These are phyloP conservation scores for Ruditapes philippinarum DNA, from an alignment of 1,140 invertebrate genomes.

Conservation along the genomic window DNA sequence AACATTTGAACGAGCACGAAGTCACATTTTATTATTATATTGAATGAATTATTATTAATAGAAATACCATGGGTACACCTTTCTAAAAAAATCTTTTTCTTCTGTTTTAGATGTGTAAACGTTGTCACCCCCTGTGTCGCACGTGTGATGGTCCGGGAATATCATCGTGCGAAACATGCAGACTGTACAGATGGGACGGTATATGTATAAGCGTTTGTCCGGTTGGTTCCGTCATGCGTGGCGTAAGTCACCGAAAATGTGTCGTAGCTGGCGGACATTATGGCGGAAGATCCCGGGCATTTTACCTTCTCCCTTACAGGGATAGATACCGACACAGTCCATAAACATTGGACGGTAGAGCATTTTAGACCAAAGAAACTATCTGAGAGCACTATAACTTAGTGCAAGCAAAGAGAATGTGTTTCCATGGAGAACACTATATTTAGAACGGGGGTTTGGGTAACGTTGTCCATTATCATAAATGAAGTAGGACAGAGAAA, in stretches of 20 bases:
- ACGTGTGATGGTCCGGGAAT: slow-evolving; percentile 47
- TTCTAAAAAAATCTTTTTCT: no score
- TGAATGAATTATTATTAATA: no score
- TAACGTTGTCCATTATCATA: no score
- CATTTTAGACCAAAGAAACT: no score
- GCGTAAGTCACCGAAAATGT: slow-evolving; percentile 3
- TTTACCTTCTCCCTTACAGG: slow-evolving; percentile 34
- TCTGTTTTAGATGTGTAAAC: slow-evolving; percentile 36
- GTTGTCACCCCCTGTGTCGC: slow-evolving; percentile 37
- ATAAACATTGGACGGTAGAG: background rate
- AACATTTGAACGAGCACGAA: no score
- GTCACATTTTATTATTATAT: no score
- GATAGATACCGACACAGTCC: slow-evolving; percentile 43
- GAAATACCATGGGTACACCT: no score
- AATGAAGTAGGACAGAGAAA: no score
- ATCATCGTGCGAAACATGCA: slow-evolving; percentile 24
- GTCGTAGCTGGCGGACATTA: background rate
- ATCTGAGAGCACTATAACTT: no score
- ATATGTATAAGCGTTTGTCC: slow-evolving; percentile 28
- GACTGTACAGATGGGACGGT: slow-evolving; percentile 50
- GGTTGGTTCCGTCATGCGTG: slow-evolving; percentile 36
- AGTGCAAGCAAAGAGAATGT: no score
- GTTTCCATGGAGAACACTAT: no score
- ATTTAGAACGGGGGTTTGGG: no score
- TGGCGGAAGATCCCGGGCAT: slow-evolving; percentile 10